Base-by-base conservation (phyloP, 2,888 invertebrate genomes). In the Cerastoderma edule region DNA sequence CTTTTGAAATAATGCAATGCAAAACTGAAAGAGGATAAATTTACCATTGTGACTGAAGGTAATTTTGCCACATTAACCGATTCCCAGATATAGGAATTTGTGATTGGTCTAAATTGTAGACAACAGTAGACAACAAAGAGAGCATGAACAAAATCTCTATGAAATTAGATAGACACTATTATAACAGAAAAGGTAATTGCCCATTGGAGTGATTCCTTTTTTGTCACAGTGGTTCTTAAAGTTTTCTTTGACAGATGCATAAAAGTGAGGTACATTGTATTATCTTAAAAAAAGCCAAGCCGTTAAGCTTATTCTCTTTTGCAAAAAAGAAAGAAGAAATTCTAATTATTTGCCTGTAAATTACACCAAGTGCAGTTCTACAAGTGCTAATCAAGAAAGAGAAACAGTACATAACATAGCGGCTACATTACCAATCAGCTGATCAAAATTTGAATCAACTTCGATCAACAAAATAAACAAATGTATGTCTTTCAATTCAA, bases 231-330 rank as follows among this genome's bases (percentile, higher is more conserved):
- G 50, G 6, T 50, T 50, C 22, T 22, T 5, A 50, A 50, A 50
- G 50, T n/a, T n/a, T 13, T 50, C 50, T 50, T 50, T 46, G 46
- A 19, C 46, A 46, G 46, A 46, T 19, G 46, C 46, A 46, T 46
- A 46, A n/a, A n/a, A 19, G 46, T 16, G n/a, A 46, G 16, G 46
- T 19, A 46, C 16, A n/a, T 46, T 46, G 16, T 46, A 46, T 46
- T n/a, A n/a, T 46, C 46, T n/a, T n/a, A n/a, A n/a, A n/a, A n/a
- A n/a, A 46, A 46, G 2, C 46, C 46, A 16, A 46, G 16, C 46
- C 2, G n/a, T n/a, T 46, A n/a, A 46, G n/a, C n/a, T 46, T n/a
- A 46, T 16, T 46, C 19, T 1, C n/a, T 46, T 19, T n/a, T 2
- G 46, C 16, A n/a, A n/a, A n/a, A 19, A 46, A 19, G n/a, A 16